Conservation (phyloP, 2,113 vertebrate species). For the Rhinoderma darwinii region DNA sequence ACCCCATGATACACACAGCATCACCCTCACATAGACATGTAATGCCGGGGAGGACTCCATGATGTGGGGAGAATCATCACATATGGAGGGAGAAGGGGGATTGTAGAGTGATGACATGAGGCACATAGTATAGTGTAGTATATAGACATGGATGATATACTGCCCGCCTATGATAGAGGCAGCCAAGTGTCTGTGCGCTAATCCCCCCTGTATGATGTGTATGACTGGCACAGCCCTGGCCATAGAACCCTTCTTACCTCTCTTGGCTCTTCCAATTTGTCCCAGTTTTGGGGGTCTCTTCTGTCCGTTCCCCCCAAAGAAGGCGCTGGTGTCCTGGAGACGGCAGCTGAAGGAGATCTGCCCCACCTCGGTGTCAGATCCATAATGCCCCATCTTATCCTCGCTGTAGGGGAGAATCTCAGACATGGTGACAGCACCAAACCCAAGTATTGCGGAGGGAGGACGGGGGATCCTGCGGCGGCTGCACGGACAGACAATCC, state of each 20-base stretch:
- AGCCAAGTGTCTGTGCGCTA: neutral
- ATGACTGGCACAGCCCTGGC: neutral
- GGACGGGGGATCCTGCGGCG: slow-evolving; percentile 42
- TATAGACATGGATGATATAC: neutral
- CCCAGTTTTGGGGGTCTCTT: slow-evolving; percentile 97
- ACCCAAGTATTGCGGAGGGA: slow-evolving; percentile 6
- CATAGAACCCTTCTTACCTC: slow-evolving; percentile 78
- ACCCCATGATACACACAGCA: neutral
- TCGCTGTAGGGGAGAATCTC: slow-evolving; percentile 96
- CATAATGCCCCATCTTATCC: slow-evolving; percentile 95
- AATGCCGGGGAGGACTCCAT: neutral
- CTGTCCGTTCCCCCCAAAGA: slow-evolving; percentile 90
- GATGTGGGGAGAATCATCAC: neutral
- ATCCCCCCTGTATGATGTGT: neutral
- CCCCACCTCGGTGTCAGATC: slow-evolving; percentile 88
- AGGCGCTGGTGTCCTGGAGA: slow-evolving; percentile 95
- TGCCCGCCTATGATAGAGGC: neutral
- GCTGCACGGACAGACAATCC: slow-evolving; percentile 48
- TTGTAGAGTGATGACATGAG: neutral
- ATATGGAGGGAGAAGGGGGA: neutral
- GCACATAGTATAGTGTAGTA: too few species aligned
- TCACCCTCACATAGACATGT: neutral
- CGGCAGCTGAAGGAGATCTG: slow-evolving; percentile 98
- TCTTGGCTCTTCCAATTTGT: slow-evolving; percentile 94
- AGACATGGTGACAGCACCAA: slow-evolving; percentile 80